These are phyloP conservation scores for Odiellus spinosus DNA, from an alignment of 2,888 invertebrate genomes.

Conservation along the genomic window DNA sequence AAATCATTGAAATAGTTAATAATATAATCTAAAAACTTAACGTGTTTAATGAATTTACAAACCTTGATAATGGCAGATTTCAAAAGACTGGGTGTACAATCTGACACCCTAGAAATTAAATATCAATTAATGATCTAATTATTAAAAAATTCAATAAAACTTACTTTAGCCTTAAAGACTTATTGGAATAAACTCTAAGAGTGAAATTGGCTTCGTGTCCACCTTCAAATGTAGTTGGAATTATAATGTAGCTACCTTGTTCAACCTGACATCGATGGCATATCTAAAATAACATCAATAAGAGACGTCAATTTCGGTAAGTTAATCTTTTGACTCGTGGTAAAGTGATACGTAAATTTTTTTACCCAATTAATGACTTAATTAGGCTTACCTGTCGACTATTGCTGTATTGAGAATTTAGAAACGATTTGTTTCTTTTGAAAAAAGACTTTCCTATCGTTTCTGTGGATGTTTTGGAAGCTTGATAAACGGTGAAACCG, in stretches of 20 bases:
- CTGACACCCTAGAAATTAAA: conserved; percentile 34
- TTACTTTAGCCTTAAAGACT: conserved; percentile 56
- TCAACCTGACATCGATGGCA: conserved; percentile 60
- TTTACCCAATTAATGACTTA: conserved; percentile 11
- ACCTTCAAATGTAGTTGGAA: conserved; percentile 82
- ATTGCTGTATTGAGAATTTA: conserved; percentile 81
- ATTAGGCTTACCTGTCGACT: conserved; percentile 67
- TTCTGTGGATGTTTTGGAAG: conserved; percentile 46
- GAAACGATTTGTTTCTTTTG: conserved; percentile 65
- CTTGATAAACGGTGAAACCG: conserved; percentile 66
- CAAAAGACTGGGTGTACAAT: conserved; percentile 46
- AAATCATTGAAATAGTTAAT: too few relatives aligned
- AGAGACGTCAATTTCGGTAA: neutral
- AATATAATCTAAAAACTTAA: too few relatives aligned
- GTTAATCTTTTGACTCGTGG: too few relatives aligned
- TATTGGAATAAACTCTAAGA: conserved; percentile 59
- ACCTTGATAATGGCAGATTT: conserved; percentile 57
- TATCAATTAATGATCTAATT: neutral
- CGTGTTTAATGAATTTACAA: conserved; percentile 19
- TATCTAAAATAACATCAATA: conserved; percentile 25
- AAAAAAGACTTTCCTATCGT: conserved; percentile 63
- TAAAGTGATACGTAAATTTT: too few relatives aligned
- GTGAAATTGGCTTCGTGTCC: conserved; percentile 79
- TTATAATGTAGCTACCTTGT: conserved; percentile 61
- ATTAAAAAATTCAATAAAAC: conserved; percentile 12